Evolutionary conservation across 2,113 vertebrate species (phyloP).

Genomic region (Heterotilapia buettikoferi): DNA sequence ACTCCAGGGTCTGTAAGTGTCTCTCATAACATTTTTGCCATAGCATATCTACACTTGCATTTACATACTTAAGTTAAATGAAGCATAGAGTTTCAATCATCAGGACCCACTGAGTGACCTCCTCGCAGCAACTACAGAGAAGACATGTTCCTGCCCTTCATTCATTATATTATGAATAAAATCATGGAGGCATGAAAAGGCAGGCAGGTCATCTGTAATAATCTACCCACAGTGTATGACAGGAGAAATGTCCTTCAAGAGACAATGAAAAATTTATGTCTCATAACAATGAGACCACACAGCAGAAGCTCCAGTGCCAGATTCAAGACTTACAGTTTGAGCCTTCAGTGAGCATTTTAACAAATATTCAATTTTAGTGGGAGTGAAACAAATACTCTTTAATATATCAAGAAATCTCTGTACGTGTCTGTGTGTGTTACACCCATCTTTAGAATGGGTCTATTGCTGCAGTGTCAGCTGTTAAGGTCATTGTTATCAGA

Average conservation of each 20-base stretch:
- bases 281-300: not conserved
- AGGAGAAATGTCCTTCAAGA: conserved; percentile 31
- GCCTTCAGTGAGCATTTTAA: not conserved
- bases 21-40: conserved; percentile 4
- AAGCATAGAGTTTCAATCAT: conserved; percentile 20
- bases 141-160: conserved; percentile 23
- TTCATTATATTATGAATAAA: conserved; percentile 39
- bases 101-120: conserved; percentile 8
- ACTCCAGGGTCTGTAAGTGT: not conserved
- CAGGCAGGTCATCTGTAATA: conserved; percentile 38
- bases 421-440: not conserved
- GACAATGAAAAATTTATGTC: conserved; percentile 15
- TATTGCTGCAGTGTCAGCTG: not conserved
- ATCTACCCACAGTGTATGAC: conserved; percentile 1
- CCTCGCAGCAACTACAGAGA: not conserved
- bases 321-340: not conserved
- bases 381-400: not conserved
- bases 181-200: conserved; percentile 37
- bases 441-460: not conserved
- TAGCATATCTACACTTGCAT: not conserved
- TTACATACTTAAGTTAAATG: conserved; percentile 32
- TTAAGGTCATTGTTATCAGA: not conserved
- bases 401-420: not conserved
- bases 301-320: not conserved
- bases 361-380: not conserved